A percentile compares a stretch with the other conserved stretches of the same genome.
These are phyloP conservation scores for Gorsachius magnificus DNA, from an alignment of 2,797 vertebrate species.

Conservation along the genomic window DNA sequence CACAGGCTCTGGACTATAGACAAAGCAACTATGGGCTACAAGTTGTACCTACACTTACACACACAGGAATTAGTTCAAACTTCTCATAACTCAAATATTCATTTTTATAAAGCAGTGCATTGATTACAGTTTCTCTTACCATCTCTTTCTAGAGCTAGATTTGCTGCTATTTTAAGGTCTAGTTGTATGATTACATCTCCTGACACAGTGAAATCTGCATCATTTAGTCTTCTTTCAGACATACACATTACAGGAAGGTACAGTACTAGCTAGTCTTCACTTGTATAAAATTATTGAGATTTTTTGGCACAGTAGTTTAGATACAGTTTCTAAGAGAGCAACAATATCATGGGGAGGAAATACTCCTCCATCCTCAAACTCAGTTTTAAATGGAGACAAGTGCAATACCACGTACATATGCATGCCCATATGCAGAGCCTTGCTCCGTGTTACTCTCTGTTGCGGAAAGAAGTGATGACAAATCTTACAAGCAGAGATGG, in stretches of 20 bases:
- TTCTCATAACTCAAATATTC: neutral
- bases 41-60: neutral
- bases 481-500: slow-evolving; percentile 49
- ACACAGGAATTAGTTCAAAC: neutral
- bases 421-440: neutral
- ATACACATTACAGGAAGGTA: neutral
- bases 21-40: neutral
- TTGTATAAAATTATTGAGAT: slow-evolving; percentile 31
- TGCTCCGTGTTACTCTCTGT: neutral
- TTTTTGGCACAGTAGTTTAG: slow-evolving; percentile 36
- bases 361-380: slow-evolving; percentile 14
- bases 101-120: neutral
- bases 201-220: neutral
- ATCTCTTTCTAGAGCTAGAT: neutral
- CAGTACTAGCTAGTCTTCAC: slow-evolving; percentile 1
- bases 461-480: neutral
- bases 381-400: slow-evolving; percentile 39
- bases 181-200: neutral
- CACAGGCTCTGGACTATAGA: neutral
- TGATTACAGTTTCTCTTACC: neutral
- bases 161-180: neutral
- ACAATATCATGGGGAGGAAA: slow-evolving; percentile 26
- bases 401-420: neutral
- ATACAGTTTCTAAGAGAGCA: slow-evolving; percentile 39
- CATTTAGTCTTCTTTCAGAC: neutral